Conservation (phyloP, 1,140 invertebrate species). For the Drosophila teissieri region DNA sequence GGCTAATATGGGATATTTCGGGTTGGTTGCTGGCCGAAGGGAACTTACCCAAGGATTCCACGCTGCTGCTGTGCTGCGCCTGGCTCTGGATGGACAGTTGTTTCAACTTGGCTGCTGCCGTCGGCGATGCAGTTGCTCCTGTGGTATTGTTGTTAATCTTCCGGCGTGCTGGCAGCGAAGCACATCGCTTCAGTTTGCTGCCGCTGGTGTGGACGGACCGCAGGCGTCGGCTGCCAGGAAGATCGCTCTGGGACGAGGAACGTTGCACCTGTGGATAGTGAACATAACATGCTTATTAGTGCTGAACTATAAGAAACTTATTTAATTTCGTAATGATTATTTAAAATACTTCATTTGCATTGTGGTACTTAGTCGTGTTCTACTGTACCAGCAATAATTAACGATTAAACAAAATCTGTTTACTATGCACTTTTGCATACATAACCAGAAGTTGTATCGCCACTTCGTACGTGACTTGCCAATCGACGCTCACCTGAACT, state of each 20-base stretch:
- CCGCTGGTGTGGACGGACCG: slow-evolving; percentile 77
- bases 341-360: not conserved
- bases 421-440: slow-evolving; percentile 4
- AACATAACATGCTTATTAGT: not conserved
- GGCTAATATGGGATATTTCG: not conserved
- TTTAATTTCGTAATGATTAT: not conserved
- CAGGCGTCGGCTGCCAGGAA: slow-evolving; percentile 84
- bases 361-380: not conserved
- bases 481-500: slow-evolving; percentile 36
- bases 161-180: slow-evolving; percentile 85
- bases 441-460: slow-evolving; percentile 1
- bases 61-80: slow-evolving; percentile 65
- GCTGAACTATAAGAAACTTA: not conserved
- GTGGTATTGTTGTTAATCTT: slow-evolving; percentile 47
- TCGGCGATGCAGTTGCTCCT: slow-evolving; percentile 35
- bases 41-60: slow-evolving; percentile 80
- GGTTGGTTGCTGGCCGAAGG: not conserved
- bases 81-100: slow-evolving; percentile 56
- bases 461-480: slow-evolving; percentile 14
- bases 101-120: slow-evolving; percentile 33
- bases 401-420: slow-evolving; percentile 1
- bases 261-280: slow-evolving; percentile 80
- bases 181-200: slow-evolving; percentile 85
- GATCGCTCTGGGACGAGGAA: slow-evolving; percentile 86
- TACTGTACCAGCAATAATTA: not conserved